phyloP scores from a whole-genome alignment of 2,888 invertebrate species.

The Antitype chi region DNA sequence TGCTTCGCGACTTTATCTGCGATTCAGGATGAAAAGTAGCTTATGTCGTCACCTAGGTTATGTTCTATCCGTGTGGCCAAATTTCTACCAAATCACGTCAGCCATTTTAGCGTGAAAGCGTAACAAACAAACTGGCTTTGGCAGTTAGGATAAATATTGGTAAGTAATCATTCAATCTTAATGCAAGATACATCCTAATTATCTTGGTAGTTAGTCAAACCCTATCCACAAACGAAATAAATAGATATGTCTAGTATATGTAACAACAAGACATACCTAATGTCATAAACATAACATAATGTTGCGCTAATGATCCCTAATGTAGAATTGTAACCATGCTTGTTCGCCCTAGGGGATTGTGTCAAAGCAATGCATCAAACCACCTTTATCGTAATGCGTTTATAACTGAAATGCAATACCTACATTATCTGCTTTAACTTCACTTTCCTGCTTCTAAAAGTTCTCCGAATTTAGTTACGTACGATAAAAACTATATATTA shows the following conservation, averaged over 20 bases:
- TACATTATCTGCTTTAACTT: conserved; percentile 4
- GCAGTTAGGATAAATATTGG: too few relatives aligned
- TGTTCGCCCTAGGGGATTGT: conserved; percentile 3
- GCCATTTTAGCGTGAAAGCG: too few relatives aligned
- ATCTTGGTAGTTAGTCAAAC: neutral
- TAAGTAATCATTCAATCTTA: neutral
- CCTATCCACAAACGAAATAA: neutral
- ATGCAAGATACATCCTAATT: neutral
- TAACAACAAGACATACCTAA: neutral
- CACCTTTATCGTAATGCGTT: conserved; percentile 26
- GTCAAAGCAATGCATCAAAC: conserved; percentile 24
- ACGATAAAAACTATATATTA: neutral
- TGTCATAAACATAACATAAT: conserved; percentile 2
- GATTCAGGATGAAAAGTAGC: too few relatives aligned
- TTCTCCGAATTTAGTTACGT: neutral
- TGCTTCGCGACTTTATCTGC: too few relatives aligned
- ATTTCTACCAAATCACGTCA: too few relatives aligned
- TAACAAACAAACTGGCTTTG: too few relatives aligned
- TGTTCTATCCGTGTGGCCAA: too few relatives aligned
- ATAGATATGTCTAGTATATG: neutral
- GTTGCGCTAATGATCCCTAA: conserved; percentile 16
- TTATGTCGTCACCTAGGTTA: too few relatives aligned
- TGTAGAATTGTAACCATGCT: neutral
- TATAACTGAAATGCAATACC: conserved; percentile 21
- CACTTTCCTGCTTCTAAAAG: neutral